Evolutionary conservation across 2,797 vertebrate species (phyloP).

Genomic region (Mastacembelus armatus): DNA sequence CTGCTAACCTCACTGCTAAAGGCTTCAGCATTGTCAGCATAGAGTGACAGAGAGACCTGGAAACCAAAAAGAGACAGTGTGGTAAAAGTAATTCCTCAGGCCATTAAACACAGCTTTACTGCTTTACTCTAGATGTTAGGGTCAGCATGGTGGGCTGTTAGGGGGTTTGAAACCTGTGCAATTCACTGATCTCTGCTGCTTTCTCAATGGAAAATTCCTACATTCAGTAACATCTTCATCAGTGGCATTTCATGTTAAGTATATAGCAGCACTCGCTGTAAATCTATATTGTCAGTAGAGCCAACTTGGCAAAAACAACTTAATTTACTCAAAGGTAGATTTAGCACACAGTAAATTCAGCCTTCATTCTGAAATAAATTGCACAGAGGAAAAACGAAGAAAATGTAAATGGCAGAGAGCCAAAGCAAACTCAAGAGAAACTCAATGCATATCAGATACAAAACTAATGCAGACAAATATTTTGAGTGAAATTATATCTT

Average conservation of each 20-base stretch:
- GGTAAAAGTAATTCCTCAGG: too few relatives aligned
- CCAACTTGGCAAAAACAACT: conserved; percentile 27
- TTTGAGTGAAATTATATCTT: conserved; percentile 1
- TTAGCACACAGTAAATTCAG: background rate
- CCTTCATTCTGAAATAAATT: conserved; percentile 12
- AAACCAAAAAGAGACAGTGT: too few relatives aligned
- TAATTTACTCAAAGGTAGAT: conserved; percentile 13
- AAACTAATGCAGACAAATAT: conserved; percentile 3
- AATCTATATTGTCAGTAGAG: conserved; percentile 9
- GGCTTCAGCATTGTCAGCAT: background rate
- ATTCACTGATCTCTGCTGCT: conserved; percentile 2
- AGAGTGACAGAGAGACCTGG: background rate
- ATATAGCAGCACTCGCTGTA: background rate
- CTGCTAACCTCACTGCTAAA: background rate
- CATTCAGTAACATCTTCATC: background rate
- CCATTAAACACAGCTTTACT: background rate
- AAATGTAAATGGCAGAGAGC: conserved; percentile 15
- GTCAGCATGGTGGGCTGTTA: background rate
- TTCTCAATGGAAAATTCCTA: conserved; percentile 7
- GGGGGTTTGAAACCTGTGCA: background rate
- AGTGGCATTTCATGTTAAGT: conserved; percentile 1
- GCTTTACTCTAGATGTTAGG: background rate
- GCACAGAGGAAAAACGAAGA: background rate
- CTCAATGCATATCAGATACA: background rate
- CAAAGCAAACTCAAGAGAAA: conserved; percentile 2